These are phyloP conservation scores for Lycia hirtaria DNA, from an alignment of 2,888 invertebrate species.

Conservation along the genomic window DNA sequence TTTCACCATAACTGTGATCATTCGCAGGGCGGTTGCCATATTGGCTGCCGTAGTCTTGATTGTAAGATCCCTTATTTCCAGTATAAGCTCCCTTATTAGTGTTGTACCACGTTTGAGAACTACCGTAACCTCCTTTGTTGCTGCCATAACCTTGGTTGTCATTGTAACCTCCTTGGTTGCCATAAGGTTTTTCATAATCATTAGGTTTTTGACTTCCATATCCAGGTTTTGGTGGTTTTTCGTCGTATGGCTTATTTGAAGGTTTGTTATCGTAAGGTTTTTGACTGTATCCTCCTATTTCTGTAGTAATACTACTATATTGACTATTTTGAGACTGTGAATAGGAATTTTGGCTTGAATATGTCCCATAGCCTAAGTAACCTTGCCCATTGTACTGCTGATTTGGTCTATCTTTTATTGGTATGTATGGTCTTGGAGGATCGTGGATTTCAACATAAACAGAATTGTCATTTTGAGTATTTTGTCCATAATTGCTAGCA, in stretches of 20 bases:
- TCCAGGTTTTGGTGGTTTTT: conserved; percentile 27
- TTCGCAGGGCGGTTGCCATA: conserved; percentile 19
- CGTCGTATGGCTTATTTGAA: conserved; percentile 15
- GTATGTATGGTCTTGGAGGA: conserved; percentile 68
- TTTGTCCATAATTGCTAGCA: conserved; percentile 65
- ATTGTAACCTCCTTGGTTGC: conserved; percentile 31
- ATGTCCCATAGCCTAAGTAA: conserved; percentile 58
- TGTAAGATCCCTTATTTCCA: conserved; percentile 16
- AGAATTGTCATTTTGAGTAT: conserved; percentile 62
- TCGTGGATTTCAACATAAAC: conserved; percentile 73
- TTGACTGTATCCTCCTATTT: conserved; percentile 43
- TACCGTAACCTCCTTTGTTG: conserved; percentile 31
- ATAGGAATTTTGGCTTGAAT: conserved; percentile 57
- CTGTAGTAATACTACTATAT: conserved; percentile 47
- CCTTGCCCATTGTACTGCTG: conserved; percentile 50
- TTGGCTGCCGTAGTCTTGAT: conserved; percentile 22
- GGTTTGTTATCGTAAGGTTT: conserved; percentile 41
- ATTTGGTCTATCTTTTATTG: conserved; percentile 48
- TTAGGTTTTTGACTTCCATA: conserved; percentile 24
- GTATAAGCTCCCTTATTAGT: conserved; percentile 18
- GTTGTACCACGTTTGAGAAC: conserved; percentile 14
- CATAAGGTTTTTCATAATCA: conserved; percentile 33
- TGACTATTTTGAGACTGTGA: conserved; percentile 53
- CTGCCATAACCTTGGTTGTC: conserved; percentile 29
- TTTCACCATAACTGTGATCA: conserved; percentile 1